Percentiles rank a stretch among this genome's conserved stretches.
These are phyloP conservation scores for Alces alces DNA, from an alignment of 2,113 vertebrate genomes.

Conservation along the genomic window DNA sequence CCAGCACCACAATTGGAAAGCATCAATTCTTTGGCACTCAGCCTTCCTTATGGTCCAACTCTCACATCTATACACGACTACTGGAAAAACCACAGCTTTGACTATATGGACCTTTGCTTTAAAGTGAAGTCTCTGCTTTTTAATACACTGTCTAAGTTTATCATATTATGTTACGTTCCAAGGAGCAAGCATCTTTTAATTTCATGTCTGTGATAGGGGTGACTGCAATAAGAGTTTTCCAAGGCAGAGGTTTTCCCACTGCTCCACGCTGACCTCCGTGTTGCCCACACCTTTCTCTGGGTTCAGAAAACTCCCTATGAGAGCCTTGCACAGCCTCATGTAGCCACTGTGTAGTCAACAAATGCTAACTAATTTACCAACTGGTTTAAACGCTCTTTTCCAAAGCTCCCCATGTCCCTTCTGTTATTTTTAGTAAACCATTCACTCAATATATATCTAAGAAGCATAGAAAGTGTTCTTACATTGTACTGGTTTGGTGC, in stretches of 20 bases:
- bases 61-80: neutral
- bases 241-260: neutral
- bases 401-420: too few species aligned
- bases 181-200: neutral
- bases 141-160: neutral
- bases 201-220: neutral
- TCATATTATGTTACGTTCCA: neutral
- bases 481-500: conserved; percentile 86
- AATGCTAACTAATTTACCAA: neutral
- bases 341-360: neutral
- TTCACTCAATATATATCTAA: neutral
- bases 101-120: neutral
- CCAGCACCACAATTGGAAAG: neutral
- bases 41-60: neutral
- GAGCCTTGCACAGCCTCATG: neutral
- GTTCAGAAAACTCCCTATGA: neutral
- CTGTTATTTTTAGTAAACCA: neutral
- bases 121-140: neutral
- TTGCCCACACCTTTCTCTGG: neutral
- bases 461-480: neutral
- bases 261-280: accelerated
- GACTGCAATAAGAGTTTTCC: neutral
- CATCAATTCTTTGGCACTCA: neutral
- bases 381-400: neutral
- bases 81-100: neutral